Conservation (phyloP, 2,113 vertebrate genomes). For the Nannobrachium achirus region DNA sequence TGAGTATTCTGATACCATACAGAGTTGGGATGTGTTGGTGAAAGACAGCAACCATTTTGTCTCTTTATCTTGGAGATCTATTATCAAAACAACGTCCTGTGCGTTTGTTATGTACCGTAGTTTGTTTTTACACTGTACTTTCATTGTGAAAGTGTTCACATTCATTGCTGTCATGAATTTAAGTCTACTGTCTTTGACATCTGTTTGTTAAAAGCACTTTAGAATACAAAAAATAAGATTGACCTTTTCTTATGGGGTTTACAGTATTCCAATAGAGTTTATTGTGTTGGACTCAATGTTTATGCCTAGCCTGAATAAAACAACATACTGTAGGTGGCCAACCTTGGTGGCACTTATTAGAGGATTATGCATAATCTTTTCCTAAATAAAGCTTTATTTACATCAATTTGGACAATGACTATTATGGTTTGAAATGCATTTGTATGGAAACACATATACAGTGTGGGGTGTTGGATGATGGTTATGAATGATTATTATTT, state of each 20-base stretch:
- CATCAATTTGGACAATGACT: conserved; percentile 21
- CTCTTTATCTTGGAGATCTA: background rate
- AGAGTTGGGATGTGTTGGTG: background rate
- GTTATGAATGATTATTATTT: too few relatives aligned
- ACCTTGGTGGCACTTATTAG: conserved; percentile 34
- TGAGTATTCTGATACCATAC: background rate
- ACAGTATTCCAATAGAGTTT: conserved; percentile 50
- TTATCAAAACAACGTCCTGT: background rate
- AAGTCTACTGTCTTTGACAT: conserved; percentile 44
- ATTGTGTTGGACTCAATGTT: conserved; percentile 36
- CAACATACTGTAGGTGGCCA: conserved; percentile 41
- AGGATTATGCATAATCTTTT: conserved; percentile 54
- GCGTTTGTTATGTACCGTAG: background rate
- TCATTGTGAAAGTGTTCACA: conserved; percentile 49
- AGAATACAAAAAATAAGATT: conserved; percentile 32
- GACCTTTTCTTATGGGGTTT: conserved; percentile 52
- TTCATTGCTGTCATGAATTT: conserved; percentile 31
- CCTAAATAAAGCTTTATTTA: conserved; percentile 68
- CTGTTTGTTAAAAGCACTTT: conserved; percentile 66
- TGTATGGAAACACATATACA: too few relatives aligned
- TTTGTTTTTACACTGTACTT: conserved; percentile 65
- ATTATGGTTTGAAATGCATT: background rate
- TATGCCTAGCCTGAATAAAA: conserved; percentile 17
- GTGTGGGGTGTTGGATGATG: too few relatives aligned
- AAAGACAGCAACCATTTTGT: background rate